Percentiles rank a stretch among this genome's conserved stretches.
phyloP scores from a whole-genome alignment of 1,140 invertebrate species.

The Drosophila virilis region DNA sequence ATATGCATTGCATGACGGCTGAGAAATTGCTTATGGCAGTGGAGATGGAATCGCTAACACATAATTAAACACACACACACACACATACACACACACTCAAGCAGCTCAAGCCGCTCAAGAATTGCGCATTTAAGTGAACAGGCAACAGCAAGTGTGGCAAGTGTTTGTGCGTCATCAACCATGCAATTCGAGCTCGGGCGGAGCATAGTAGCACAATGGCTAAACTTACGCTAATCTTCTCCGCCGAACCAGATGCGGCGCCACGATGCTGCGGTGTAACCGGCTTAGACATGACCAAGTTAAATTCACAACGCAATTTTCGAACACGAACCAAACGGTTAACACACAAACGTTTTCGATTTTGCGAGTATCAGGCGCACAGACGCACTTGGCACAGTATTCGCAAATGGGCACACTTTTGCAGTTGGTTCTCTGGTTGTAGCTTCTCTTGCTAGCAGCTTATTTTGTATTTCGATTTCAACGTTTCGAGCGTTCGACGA shows the following conservation, averaged over 20 bases:
- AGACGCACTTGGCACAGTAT: slow-evolving; percentile 49
- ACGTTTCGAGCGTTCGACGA: slow-evolving; percentile 53
- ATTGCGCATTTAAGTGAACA: too few relatives aligned
- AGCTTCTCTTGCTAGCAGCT: background rate
- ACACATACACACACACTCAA: slow-evolving; percentile 9
- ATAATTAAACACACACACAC: slow-evolving; percentile 53
- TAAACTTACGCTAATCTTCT: slow-evolving; percentile 74
- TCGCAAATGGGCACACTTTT: background rate
- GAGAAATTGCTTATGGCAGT: slow-evolving; percentile 33
- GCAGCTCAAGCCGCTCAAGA: too few relatives aligned
- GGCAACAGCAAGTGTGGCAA: too few relatives aligned
- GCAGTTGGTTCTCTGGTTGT: too few relatives aligned
- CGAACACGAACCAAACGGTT: slow-evolving; percentile 20
- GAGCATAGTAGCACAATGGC: too few relatives aligned
- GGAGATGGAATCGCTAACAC: slow-evolving; percentile 19
- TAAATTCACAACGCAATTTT: slow-evolving; percentile 38
- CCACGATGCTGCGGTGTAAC: slow-evolving; percentile 64
- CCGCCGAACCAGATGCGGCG: slow-evolving; percentile 37
- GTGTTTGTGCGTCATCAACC: too few relatives aligned
- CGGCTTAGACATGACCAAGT: slow-evolving; percentile 69
- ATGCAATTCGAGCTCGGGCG: too few relatives aligned
- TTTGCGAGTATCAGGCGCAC: slow-evolving; percentile 65
- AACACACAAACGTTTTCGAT: slow-evolving; percentile 67
- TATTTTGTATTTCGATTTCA: slow-evolving; percentile 28
- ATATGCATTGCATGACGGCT: slow-evolving; percentile 2